A percentile compares a stretch with the other conserved stretches of the same genome.
phyloP scores from a whole-genome alignment of 2,888 invertebrate genomes.

The Microchrysa polita region DNA sequence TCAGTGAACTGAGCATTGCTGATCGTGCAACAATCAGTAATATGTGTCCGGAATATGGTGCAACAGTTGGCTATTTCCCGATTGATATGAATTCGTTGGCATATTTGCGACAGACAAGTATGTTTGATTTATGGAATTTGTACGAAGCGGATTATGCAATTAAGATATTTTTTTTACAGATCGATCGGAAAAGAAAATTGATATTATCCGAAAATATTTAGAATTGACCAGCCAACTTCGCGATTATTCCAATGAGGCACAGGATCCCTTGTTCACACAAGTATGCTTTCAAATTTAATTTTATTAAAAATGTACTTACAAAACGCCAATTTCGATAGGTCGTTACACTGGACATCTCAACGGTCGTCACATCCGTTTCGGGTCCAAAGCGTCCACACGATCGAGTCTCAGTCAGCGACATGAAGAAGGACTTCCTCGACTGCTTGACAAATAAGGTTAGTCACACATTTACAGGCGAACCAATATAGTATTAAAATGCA shows the following conservation, averaged over 20 bases:
- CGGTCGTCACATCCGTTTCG: slow-evolving; percentile 93
- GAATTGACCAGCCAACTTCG: slow-evolving; percentile 83
- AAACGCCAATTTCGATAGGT: slow-evolving; percentile 65
- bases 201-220: slow-evolving; percentile 83
- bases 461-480: not conserved
- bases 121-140: not conserved
- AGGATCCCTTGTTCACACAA: slow-evolving; percentile 87
- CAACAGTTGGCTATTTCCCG: slow-evolving; percentile 95
- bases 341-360: slow-evolving; percentile 83
- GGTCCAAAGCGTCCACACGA: slow-evolving; percentile 98
- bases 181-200: slow-evolving; percentile 79
- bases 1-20: slow-evolving; percentile 89
- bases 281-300: slow-evolving; percentile 54
- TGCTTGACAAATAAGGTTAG: slow-evolving; percentile 84
- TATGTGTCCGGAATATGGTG: slow-evolving; percentile 99
- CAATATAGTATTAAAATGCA: not conserved
- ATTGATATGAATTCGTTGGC: slow-evolving; percentile 82
- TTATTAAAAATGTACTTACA: not conserved
- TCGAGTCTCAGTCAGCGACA: slow-evolving; percentile 86
- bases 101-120: slow-evolving; percentile 89
- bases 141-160: not conserved
- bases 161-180: slow-evolving; percentile 70
- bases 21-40: slow-evolving; percentile 98
- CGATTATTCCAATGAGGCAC: slow-evolving; percentile 76
- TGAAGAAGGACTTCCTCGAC: slow-evolving; percentile 87